Evolutionary conservation across 2,888 invertebrate genomes (phyloP).

Genomic region (Cerceris rybyensis): DNA sequence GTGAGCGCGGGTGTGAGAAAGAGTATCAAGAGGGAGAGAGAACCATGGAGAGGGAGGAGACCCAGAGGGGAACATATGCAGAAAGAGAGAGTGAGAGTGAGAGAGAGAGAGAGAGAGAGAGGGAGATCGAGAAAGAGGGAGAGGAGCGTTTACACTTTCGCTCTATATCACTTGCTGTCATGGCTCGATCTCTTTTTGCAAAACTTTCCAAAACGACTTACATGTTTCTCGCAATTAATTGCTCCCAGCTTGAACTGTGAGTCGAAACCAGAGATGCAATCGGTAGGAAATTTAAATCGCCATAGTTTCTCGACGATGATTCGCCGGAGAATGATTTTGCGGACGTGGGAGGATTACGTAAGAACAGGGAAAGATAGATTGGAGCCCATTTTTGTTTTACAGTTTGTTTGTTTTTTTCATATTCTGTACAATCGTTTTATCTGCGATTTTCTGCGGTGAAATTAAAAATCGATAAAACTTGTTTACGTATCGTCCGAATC

Average conservation of each 20-base stretch:
- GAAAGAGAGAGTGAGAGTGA: slow-evolving; percentile 20
- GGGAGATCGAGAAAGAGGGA: slow-evolving; percentile 19
- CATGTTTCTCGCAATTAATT: slow-evolving; percentile 12
- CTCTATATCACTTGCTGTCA: slow-evolving; percentile 48
- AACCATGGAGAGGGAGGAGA: slow-evolving; percentile 16
- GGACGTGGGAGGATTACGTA: slow-evolving; percentile 12
- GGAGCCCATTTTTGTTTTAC: background rate
- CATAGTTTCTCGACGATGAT: background rate
- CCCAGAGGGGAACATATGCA: slow-evolving; percentile 24
- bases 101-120: slow-evolving; percentile 11
- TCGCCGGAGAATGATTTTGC: background rate
- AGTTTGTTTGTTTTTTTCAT: slow-evolving; percentile 9
- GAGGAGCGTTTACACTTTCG: slow-evolving; percentile 59
- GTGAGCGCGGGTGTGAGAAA: slow-evolving; percentile 40
- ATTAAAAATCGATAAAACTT: slow-evolving; percentile 39
- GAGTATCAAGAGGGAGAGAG: slow-evolving; percentile 37
- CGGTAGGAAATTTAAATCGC: background rate
- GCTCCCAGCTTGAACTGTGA: background rate
- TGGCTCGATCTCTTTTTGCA: slow-evolving; percentile 38
- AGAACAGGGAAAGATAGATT: slow-evolving; percentile 1
- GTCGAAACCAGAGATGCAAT: slow-evolving; percentile 1
- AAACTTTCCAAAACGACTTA: slow-evolving; percentile 46
- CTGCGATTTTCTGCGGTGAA: slow-evolving; percentile 23
- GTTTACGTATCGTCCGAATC: slow-evolving; percentile 40
- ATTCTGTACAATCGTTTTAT: slow-evolving; percentile 39